Percentiles rank a stretch among this genome's conserved stretches.
Evolutionary conservation across 2,888 invertebrate genomes (phyloP).

Genomic region (Heliconius hortense): DNA sequence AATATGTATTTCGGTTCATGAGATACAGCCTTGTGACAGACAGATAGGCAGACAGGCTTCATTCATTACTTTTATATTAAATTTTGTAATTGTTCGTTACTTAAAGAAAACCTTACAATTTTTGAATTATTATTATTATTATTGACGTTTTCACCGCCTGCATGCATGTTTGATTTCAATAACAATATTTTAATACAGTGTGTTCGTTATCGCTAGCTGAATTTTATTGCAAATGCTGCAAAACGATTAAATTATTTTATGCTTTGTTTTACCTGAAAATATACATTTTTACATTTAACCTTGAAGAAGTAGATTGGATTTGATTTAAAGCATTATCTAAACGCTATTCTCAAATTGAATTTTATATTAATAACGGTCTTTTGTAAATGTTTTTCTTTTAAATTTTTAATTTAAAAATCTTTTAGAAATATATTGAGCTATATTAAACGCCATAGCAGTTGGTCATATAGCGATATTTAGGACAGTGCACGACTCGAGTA

Average conservation of each 20-base stretch:
- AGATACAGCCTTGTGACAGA: too few species aligned
- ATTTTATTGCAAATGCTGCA: constrained; percentile 8
- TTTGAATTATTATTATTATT: neutral
- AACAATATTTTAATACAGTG: neutral
- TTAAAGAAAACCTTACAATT: neutral
- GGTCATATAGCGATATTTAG: too few species aligned
- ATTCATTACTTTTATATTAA: too few species aligned
- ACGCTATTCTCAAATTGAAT: neutral
- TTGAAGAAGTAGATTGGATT: neutral
- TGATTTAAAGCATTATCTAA: neutral
- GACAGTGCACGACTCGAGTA: too few species aligned
- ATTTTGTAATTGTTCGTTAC: neutral
- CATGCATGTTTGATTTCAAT: neutral
- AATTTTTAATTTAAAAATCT: neutral
- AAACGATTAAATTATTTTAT: neutral
- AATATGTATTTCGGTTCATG: too few species aligned
- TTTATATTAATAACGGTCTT: neutral
- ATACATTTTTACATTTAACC: neutral
- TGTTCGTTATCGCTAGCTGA: constrained; percentile 5
- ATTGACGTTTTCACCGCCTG: neutral
- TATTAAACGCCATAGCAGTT: neutral
- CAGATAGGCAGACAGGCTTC: too few species aligned
- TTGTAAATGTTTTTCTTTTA: neutral
- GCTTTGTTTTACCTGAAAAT: neutral
- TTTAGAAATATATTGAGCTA: too few species aligned